Conservation (phyloP, 1,140 invertebrate species). For the roundworm (Caenorhabditis elegans) region WBcel235 BX284606.5:17517001-17517500, state of each 20-base stretch:
- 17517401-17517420: no score
- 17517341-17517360: no score
- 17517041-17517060: not conserved
- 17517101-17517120: not conserved
- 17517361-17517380: no score
- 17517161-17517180: not conserved
- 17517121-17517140: slow-evolving; percentile 1
- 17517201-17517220: not conserved
- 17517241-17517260: not conserved
- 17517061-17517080: not conserved
- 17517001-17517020: not conserved
- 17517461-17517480: no score
- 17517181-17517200: not conserved
- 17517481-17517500: no score
- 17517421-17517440: no score
- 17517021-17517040: not conserved
- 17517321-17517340: no score
- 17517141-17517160: not conserved
- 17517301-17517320: no score
- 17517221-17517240: not conserved
- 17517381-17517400: no score
- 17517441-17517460: no score
- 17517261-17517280: no score
- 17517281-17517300: no score
- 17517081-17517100: slow-evolving; percentile 10